Evolutionary conservation across 2,888 invertebrate species (phyloP), one percentile per base, ranked within the genome.

Genomic region (Ophion costatus): DNA sequence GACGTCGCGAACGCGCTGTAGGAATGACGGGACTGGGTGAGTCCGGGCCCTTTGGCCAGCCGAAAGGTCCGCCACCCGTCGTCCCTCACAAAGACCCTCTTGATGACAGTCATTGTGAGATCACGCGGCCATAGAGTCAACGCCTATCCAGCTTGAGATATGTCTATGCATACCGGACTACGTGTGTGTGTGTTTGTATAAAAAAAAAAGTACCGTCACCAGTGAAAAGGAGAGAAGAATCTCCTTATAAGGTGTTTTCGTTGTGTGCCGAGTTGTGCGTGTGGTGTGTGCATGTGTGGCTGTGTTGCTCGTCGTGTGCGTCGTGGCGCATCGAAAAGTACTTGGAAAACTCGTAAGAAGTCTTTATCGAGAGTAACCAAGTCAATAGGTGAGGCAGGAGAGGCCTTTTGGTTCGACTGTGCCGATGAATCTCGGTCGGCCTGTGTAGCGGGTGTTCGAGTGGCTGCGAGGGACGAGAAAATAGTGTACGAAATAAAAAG

Each of bases 61-160:
- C 89, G 87, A 87, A 88, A 78, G 91, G 91, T 90, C 91, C 92
- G 82, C 91, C 92, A 91, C 91, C 92, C 91, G 92, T 91, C 89
- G 92, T 87, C 87, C 85, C 87, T 84, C 88, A 92, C 91, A 92
- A 93, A 92, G 90, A 90, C 86, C 85, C 66, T 89, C 90, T 91
- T 90, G 91, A 92, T 92, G 91, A 92, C 90, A 89, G 88, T 91
- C 89, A 90, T 92, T 92, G 92, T 92, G 82, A 84, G 86, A 83
- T 82, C 57, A 86, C 87, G 24, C 67, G 74, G 79, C 89, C 90
- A 88, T 91, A 91, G 90, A 90, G 74, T 14, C 75, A 61, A 70
- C 80, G 42, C 56, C 64, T 38, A 57, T 45, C 61, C 56, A 67
- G 71, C 78, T 74, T 85, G 80, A 84, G 84, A 81, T 80, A 83